phyloP scores from a whole-genome alignment of 2,888 invertebrate species.

The Tridacna crocea region DNA sequence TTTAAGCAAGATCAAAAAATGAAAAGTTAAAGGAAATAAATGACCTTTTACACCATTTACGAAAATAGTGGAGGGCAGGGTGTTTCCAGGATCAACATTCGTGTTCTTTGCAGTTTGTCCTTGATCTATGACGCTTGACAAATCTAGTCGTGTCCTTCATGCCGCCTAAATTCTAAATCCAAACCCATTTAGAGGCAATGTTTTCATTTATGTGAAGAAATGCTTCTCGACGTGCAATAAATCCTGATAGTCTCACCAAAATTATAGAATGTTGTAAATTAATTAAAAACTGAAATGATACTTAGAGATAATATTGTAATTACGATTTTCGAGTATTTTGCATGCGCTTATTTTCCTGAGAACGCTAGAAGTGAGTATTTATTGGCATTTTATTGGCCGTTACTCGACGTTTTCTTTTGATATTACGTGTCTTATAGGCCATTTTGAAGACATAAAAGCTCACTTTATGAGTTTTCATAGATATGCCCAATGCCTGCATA shows the following conservation, averaged over 20 bases:
- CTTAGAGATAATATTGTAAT: conserved; percentile 24
- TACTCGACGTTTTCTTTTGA: conserved; percentile 36
- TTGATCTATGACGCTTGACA: too few species aligned
- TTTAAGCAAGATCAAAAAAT: too few species aligned
- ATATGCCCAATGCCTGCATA: conserved; percentile 29
- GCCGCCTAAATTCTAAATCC: too few species aligned
- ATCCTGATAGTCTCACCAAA: background rate
- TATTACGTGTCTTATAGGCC: conserved; percentile 49
- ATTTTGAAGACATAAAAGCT: conserved; percentile 44
- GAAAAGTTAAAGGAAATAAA: too few species aligned
- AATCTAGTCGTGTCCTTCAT: too few species aligned
- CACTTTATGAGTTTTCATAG: conserved; percentile 36
- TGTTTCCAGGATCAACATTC: too few species aligned
- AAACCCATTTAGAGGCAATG: too few species aligned
- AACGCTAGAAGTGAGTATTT: conserved; percentile 29
- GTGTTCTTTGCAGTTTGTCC: too few species aligned
- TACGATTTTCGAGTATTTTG: conserved; percentile 39
- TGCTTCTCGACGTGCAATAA: background rate
- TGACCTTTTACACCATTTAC: too few species aligned
- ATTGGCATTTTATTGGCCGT: conserved; percentile 43
- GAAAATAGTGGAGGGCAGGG: too few species aligned
- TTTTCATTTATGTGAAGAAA: too few species aligned
- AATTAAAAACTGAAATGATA: conserved; percentile 21
- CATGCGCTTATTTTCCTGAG: conserved; percentile 36
- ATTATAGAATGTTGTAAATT: conserved; percentile 15